These are phyloP conservation scores for Pogonomyrmex barbatus DNA, from an alignment of 1,140 invertebrate species.

Conservation along the genomic window DNA sequence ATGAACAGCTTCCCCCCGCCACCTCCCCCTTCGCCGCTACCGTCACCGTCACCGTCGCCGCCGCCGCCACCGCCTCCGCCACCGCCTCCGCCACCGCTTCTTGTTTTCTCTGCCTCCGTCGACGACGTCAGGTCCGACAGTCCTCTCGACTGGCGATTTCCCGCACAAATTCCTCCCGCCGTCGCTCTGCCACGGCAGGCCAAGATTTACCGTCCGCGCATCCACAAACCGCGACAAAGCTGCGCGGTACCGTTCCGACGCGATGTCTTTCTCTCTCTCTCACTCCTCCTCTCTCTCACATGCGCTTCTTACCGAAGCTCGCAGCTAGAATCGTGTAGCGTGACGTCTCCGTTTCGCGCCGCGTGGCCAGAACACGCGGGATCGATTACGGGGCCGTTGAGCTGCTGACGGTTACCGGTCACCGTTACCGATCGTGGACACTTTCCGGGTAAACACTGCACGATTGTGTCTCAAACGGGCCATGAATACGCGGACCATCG, in stretches of 20 bases:
- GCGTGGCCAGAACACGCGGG: background rate
- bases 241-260: background rate
- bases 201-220: background rate
- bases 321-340: background rate
- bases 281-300: background rate
- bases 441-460: constrained; percentile 26
- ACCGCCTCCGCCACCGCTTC: constrained; percentile 45
- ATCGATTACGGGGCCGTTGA: background rate
- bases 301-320: background rate
- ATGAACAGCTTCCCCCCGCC: constrained; percentile 74
- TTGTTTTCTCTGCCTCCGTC: constrained; percentile 39
- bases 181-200: background rate
- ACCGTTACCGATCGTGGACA: background rate
- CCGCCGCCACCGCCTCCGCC: constrained; percentile 52
- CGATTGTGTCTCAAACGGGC: background rate
- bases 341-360: background rate
- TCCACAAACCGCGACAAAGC: background rate
- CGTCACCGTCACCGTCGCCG: constrained; percentile 51
- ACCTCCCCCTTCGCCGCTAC: constrained; percentile 47
- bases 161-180: background rate
- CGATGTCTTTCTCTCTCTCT: no score
- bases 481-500: background rate
- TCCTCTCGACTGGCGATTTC: background rate
- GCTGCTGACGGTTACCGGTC: background rate
- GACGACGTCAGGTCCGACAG: constrained; percentile 6